Evolutionary conservation across 2,113 vertebrate genomes (phyloP), one percentile per base, ranked within the genome.

Genomic region (Bostrychus sinensis): DNA sequence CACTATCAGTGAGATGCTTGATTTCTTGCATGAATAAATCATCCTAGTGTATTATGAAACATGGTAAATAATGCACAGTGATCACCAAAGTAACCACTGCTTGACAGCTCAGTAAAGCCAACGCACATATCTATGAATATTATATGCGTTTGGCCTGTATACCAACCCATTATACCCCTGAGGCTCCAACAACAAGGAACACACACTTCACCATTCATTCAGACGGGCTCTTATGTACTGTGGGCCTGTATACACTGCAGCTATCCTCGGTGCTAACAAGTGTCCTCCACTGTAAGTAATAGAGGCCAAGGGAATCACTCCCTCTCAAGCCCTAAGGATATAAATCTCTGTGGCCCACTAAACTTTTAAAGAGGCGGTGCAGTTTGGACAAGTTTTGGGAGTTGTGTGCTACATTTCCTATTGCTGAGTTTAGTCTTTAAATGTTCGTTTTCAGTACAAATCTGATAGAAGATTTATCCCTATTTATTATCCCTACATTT

Each of bases 1-100:
- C 17, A 23, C 12, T 22, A 20, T 45, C 19, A 53, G 23, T 60
- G 7, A 36, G 34, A 45, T 53, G 55, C 30, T 64, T 62, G 19
- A 51, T 70, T 62, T 51, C 17, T 34, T 10, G 12, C 1, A 70
- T 85, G 23, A 75, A 83, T 78, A 76, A 80, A 59, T 80, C 26
- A 84, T 74, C 22, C 12, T 1, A 30, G 50, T 80, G 14, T 23
- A 62, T 66, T 66, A 78, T 80, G 51, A 70, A 84, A 66, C 17
- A 46, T 62, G 28, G 36, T 82, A 67, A 80, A 80, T 85, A 76
- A 80, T 80, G 59, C 58, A 64, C 60, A 56, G 3, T 41, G 34
- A 53, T 80, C 57, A 75, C 64, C 37, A 58, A 56, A 73, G 71
- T 51, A 58, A 55, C 37, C 37, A 55, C 13, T 10, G 36, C 39